Evolutionary conservation across 2,797 vertebrate genomes (phyloP).

Genomic region (Cynopterus sphinx): DNA sequence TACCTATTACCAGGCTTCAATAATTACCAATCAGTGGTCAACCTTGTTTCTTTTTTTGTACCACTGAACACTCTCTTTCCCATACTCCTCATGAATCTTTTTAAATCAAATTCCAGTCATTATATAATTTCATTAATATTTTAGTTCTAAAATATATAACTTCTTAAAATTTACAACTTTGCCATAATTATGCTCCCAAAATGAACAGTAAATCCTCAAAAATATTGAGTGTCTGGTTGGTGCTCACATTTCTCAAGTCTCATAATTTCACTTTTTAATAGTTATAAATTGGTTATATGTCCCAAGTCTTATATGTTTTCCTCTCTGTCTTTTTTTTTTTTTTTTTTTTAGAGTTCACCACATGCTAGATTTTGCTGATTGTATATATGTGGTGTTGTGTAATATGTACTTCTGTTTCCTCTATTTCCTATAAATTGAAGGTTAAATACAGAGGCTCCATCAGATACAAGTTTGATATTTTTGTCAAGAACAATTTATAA

Average conservation of each 20-base stretch:
- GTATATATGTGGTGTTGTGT: background rate
- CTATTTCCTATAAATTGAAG: background rate
- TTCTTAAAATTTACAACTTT: background rate
- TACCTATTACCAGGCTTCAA: background rate
- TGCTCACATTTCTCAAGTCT: background rate
- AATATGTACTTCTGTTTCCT: background rate
- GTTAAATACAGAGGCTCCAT: background rate
- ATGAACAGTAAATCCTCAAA: background rate
- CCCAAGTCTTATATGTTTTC: background rate
- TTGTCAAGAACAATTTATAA: background rate
- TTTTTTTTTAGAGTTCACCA: background rate
- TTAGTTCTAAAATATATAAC: background rate
- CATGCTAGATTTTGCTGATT: background rate
- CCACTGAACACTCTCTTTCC: background rate
- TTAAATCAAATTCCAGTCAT: background rate
- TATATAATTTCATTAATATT: background rate
- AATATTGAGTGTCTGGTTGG: background rate
- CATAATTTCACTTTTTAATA: conserved; percentile 7
- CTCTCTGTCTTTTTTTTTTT: background rate
- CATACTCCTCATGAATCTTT: background rate
- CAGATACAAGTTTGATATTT: background rate
- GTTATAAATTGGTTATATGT: background rate
- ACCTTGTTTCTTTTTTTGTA: background rate
- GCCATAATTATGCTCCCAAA: background rate
- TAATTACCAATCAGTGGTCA: background rate